Conservation (phyloP, 2,797 vertebrate genomes). For the Dallia pectoralis region DNA sequence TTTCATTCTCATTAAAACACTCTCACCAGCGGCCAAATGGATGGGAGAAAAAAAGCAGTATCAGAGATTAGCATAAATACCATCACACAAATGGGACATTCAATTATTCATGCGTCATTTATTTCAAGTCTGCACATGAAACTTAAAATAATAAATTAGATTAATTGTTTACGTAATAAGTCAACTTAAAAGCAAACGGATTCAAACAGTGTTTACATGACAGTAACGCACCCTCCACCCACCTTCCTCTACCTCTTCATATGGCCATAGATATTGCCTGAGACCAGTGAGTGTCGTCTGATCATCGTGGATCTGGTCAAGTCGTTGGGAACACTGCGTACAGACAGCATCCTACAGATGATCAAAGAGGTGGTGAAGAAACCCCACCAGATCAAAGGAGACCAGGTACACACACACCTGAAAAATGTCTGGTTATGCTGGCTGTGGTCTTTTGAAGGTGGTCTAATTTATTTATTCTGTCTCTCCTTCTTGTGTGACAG, state of each 20-base stretch:
- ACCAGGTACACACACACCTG: constrained; percentile 77
- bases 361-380: constrained; percentile 96
- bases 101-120: too few species aligned
- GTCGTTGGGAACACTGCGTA: constrained; percentile 81
- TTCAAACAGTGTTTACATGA: background rate
- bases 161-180: too few species aligned
- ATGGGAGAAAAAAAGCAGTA: too few species aligned
- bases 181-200: too few species aligned
- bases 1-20: too few species aligned
- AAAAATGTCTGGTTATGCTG: too few species aligned
- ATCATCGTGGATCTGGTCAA: constrained; percentile 88
- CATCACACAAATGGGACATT: too few species aligned
- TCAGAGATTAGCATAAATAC: too few species aligned
- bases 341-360: constrained; percentile 81
- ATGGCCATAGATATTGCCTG: constrained; percentile 82
- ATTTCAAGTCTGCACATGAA: too few species aligned
- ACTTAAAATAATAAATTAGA: too few species aligned
- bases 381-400: constrained; percentile 89
- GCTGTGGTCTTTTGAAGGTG: background rate
- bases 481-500: constrained; percentile 52
- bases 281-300: constrained; percentile 77
- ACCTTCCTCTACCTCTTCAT: background rate
- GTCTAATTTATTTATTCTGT: background rate
- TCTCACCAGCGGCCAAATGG: too few species aligned
- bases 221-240: background rate